Evolutionary conservation across 2,113 vertebrate genomes (phyloP).

Genomic region (Crotalus viridis): DNA sequence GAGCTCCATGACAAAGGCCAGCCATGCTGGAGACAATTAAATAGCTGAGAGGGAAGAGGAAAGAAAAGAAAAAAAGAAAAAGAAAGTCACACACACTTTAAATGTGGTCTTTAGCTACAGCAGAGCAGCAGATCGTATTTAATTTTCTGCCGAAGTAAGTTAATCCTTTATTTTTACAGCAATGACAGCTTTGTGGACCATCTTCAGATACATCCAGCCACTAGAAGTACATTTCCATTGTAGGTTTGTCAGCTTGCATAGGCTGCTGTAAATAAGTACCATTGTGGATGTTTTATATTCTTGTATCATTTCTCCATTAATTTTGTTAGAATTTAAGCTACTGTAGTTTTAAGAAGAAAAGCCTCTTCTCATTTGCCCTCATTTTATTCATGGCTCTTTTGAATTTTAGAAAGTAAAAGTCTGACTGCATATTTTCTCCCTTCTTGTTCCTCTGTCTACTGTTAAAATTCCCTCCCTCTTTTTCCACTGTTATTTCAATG

Average conservation of each 20-base stretch:
- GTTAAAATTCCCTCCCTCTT: neutral
- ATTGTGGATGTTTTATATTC: neutral
- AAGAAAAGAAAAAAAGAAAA: neutral
- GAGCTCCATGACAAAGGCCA: constrained; percentile 8
- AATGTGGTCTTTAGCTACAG: neutral
- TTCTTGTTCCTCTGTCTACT: neutral
- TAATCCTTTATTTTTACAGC: neutral
- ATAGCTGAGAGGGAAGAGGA: neutral
- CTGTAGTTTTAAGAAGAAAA: neutral
- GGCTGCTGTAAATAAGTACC: neutral
- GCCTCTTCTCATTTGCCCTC: neutral
- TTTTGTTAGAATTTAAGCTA: neutral
- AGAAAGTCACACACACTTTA: neutral
- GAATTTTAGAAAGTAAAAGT: neutral
- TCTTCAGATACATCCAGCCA: neutral
- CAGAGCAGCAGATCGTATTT: neutral
- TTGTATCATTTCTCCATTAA: neutral
- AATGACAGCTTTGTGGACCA: neutral
- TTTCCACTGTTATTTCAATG: neutral
- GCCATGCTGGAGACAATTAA: constrained; percentile 14
- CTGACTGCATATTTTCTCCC: neutral
- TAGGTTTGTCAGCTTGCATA: neutral
- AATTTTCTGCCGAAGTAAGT: constrained; percentile 5
- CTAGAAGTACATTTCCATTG: neutral
- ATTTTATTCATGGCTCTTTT: neutral